These are phyloP conservation scores for Periphyllus acericola DNA, from an alignment of 2,888 invertebrate genomes.

Conservation along the genomic window DNA sequence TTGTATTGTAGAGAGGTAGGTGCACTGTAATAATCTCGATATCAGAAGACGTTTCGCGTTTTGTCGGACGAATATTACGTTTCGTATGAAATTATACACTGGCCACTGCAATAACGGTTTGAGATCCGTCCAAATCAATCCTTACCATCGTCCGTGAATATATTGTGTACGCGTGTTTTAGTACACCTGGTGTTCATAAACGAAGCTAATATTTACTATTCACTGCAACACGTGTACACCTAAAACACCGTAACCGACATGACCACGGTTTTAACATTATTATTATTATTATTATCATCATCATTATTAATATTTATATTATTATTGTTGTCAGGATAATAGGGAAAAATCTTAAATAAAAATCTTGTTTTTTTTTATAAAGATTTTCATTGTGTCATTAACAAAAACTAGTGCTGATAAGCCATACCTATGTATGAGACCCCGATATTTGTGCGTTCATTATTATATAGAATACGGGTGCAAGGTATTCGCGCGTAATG, in stretches of 20 bases:
- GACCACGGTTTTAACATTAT: constrained; percentile 16
- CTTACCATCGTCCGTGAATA: neutral
- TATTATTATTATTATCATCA: too few relatives aligned
- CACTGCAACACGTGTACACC: neutral
- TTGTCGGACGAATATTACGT: neutral
- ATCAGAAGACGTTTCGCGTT: neutral
- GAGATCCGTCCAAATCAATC: constrained; percentile 1
- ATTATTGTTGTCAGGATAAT: neutral
- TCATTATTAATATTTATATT: neutral
- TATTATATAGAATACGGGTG: too few relatives aligned
- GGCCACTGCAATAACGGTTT: neutral
- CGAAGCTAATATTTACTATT: neutral
- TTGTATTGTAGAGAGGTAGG: too few relatives aligned
- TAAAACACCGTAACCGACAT: constrained; percentile 19
- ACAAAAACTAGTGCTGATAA: too few relatives aligned
- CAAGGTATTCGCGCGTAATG: too few relatives aligned
- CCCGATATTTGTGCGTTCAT: too few relatives aligned
- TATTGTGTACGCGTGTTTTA: too few relatives aligned
- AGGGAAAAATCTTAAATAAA: neutral
- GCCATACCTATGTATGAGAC: too few relatives aligned
- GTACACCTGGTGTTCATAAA: too few relatives aligned
- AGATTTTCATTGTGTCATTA: too few relatives aligned
- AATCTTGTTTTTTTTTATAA: neutral
- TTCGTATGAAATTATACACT: neutral
- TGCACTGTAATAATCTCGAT: neutral